A percentile compares a stretch with the other conserved stretches of the same genome.
Conservation (phyloP, 2,113 vertebrate genomes). For the Heptranchias perlo region DNA sequence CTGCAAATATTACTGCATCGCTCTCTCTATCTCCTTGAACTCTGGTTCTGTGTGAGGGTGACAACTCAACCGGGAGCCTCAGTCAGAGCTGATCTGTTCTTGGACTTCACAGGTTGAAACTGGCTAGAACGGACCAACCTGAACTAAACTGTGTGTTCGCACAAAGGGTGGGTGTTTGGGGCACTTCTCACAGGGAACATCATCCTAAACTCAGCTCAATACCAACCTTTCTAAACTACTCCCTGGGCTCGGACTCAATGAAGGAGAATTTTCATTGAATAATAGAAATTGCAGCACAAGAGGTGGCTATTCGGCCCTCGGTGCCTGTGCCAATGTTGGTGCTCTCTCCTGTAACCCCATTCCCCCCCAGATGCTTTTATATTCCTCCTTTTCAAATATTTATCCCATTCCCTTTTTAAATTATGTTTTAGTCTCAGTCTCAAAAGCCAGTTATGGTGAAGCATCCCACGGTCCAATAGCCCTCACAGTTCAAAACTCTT, state of each 20-base stretch:
- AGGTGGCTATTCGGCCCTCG: not conserved
- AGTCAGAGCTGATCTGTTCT: not conserved
- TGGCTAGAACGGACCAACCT: not conserved
- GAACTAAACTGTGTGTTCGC: not conserved
- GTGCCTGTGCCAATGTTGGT: not conserved
- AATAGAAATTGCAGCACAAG: not conserved
- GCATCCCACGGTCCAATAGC: not conserved
- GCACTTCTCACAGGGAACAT: not conserved
- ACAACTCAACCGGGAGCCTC: not conserved
- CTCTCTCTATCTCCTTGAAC: not conserved
- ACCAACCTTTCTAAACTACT: not conserved
- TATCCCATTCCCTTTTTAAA: not conserved
- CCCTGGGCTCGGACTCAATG: not conserved
- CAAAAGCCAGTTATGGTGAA: not conserved
- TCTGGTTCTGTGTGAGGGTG: not conserved
- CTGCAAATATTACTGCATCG: not conserved
- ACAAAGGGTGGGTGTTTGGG: not conserved
- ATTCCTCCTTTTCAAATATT: not conserved
- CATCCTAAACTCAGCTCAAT: not conserved
- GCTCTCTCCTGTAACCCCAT: not conserved
- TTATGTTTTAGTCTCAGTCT: not conserved
- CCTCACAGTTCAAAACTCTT: not conserved
- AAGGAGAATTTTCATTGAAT: not conserved
- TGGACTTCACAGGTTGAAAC: not conserved
- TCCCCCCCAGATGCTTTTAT: not conserved